Conservation (phyloP, 2,888 invertebrate genomes). For the Choristoneura rosaceana region DNA sequence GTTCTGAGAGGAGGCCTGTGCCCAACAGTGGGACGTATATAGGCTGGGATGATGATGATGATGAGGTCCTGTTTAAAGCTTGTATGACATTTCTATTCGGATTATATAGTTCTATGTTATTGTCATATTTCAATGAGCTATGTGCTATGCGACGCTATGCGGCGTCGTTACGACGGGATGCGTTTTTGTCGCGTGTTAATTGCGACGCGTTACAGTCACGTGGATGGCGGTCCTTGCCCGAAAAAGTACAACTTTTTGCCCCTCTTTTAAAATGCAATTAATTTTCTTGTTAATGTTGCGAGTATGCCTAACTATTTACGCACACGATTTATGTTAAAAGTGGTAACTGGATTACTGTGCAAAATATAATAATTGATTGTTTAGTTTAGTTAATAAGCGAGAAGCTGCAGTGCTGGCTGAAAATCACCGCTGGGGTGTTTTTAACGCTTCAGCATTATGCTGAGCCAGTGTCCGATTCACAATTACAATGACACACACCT, state of each 20-base stretch:
- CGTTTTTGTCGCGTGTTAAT: constrained; percentile 27
- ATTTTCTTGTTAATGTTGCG: constrained; percentile 16
- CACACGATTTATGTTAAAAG: neutral
- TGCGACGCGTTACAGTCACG: constrained; percentile 31
- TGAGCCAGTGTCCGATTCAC: no score
- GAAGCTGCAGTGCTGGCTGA: no score
- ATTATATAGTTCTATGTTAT: constrained; percentile 11
- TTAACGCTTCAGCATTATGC: no score
- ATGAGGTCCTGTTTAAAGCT: no score
- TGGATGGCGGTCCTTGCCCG: constrained; percentile 31
- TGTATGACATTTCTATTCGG: no score
- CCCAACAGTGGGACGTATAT: no score
- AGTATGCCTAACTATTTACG: neutral
- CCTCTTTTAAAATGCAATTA: constrained; percentile 26
- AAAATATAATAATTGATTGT: no score
- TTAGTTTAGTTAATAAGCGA: no score
- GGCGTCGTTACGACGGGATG: constrained; percentile 28
- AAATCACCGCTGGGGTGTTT: no score
- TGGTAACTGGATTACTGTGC: neutral
- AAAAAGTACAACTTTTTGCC: constrained; percentile 29
- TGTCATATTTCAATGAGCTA: constrained; percentile 39
- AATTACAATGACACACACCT: no score
- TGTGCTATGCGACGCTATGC: neutral
- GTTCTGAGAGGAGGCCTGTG: no score
- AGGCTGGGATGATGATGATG: no score